Percentiles rank a stretch among this genome's conserved stretches.
Evolutionary conservation across 2,113 vertebrate species (phyloP).

Genomic region (Stomatorhinus ivindoensis): DNA sequence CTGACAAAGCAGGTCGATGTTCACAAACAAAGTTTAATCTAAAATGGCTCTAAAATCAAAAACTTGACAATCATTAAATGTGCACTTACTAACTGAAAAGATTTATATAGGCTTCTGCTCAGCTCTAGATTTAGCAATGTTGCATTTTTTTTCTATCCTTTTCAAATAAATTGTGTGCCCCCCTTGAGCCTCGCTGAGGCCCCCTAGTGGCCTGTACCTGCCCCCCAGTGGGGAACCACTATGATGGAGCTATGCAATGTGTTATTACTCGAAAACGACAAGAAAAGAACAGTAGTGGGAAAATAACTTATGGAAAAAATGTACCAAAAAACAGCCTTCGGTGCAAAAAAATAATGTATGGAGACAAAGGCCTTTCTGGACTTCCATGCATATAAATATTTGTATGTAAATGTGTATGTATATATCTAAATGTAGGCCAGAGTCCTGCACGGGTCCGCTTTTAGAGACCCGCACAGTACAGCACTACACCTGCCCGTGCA

Average conservation of each 20-base stretch:
- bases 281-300: background rate
- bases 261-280: background rate
- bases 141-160: background rate
- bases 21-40: background rate
- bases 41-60: background rate
- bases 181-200: background rate
- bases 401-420: too few relatives aligned
- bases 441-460: too few relatives aligned
- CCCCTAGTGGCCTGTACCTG: background rate
- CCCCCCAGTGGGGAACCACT: background rate
- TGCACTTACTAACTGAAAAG: background rate
- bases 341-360: background rate
- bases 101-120: background rate
- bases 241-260: background rate
- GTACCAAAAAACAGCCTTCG: background rate
- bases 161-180: background rate
- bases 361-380: too few relatives aligned
- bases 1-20: background rate
- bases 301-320: background rate
- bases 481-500: too few relatives aligned
- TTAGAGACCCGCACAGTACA: too few relatives aligned
- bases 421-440: too few relatives aligned
- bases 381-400: background rate
- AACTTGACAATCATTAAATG: background rate
- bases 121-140: background rate